Evolutionary conservation across 2,113 vertebrate species (phyloP), one percentile per base, ranked within the genome.

Genomic region (Regulus satrapa): DNA sequence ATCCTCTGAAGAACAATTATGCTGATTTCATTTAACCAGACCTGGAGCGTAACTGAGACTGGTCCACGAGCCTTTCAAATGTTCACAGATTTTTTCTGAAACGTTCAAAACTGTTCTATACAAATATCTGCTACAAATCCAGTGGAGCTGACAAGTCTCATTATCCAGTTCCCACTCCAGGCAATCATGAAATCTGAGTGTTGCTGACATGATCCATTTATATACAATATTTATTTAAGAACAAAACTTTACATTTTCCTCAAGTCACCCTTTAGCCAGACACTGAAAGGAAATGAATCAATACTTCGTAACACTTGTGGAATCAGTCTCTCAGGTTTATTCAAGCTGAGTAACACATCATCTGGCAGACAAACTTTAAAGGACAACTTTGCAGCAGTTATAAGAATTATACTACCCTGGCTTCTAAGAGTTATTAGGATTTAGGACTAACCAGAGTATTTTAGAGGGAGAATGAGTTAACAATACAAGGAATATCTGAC

Each of bases 151-250:
- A 97, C 69, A 95, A 88, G 80, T 29, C 78, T 95, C 87, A 91
- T 95, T 95, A 97, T 36, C 31, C 82, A 94, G 81, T 62, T 79
- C 58, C 91, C 71, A 91, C 82, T 88, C 88, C 64, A 91, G 59
- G 85, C 92, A 95, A 95, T 83, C 67, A 77, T 80, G 94, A 94
- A 96, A 89, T 86, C 76, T 56, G 89, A 97, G 96, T 97, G 96
- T 93, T 96, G 94, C 89, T 97, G 94, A 95, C 92, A 96, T 91
- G 94, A 97, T 91, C 94, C 95, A 96, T 96, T 96, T 96, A 95
- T 77, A 88, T 24, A 85, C 71, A 95, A 72, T 95, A 97, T 96
- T 97, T 96, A 92, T 85, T 96, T 95, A 96, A 95, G 94, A 89
- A 95, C 40, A 88, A 89, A 94, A 91, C 79, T 95, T 95, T 45